phyloP scores from a whole-genome alignment of 2,888 invertebrate species.

The Clusia tigrina region DNA sequence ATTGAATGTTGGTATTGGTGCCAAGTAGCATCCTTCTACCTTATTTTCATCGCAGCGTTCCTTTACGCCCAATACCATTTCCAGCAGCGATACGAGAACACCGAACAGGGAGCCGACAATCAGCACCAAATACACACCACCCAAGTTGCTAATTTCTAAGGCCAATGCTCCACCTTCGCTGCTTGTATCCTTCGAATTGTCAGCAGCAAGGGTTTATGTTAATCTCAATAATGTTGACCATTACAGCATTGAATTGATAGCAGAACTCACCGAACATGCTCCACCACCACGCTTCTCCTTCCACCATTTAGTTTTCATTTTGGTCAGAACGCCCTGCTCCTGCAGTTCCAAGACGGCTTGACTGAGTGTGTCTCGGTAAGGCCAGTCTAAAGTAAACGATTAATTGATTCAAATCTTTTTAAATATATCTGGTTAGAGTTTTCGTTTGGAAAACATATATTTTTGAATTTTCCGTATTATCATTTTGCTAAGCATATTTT shows the following conservation, averaged over 20 bases:
- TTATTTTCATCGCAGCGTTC: conserved; percentile 58
- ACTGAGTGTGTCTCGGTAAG: conserved; percentile 78
- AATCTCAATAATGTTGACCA: conserved; percentile 7
- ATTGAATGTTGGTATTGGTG: not conserved
- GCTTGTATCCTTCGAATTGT: conserved; percentile 48
- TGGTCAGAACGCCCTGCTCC: conserved; percentile 80
- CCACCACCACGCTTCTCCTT: conserved; percentile 81
- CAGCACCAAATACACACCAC: conserved; percentile 73
- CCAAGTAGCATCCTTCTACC: conserved; percentile 47
- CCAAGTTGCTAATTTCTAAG: conserved; percentile 72
- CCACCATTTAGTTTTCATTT: conserved; percentile 91
- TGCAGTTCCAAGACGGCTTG: conserved; percentile 84
- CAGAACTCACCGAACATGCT: conserved; percentile 71
- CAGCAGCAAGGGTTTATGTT: conserved; percentile 2
- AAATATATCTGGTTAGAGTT: no score
- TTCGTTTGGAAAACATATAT: not conserved
- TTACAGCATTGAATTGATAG: not conserved
- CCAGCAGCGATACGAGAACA: conserved; percentile 57
- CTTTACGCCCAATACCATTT: conserved; percentile 60
- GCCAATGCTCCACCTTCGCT: conserved; percentile 62
- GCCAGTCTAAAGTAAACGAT: conserved; percentile 57
- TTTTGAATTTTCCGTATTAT: not conserved
- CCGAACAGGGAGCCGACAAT: conserved; percentile 65
- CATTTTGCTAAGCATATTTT: no score
- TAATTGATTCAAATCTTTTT: no score